A percentile compares a stretch with the other conserved stretches of the same genome.
phyloP scores from a whole-genome alignment of 2,797 vertebrate species.

The Chelon auratus region DNA sequence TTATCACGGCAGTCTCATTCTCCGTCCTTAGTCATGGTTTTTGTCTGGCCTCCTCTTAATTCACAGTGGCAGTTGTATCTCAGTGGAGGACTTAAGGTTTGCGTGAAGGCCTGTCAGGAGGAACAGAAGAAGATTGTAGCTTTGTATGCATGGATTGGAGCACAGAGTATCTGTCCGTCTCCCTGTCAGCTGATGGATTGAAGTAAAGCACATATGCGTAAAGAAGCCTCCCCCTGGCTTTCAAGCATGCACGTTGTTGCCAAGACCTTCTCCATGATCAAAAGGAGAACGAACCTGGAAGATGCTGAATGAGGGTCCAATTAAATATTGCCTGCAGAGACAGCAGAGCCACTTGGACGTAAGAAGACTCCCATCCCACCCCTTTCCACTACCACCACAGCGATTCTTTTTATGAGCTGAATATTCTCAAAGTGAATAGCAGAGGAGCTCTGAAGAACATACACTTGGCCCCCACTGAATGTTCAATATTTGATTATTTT shows the following conservation, averaged over 20 bases:
- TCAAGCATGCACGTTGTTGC: conserved; percentile 74
- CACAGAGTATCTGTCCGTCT: conserved; percentile 52
- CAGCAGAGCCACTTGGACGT: conserved; percentile 70
- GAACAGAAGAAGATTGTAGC: conserved; percentile 38
- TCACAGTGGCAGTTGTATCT: conserved; percentile 57
- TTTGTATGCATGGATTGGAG: conserved; percentile 55
- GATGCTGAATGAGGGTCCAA: conserved; percentile 83
- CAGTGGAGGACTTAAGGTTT: conserved; percentile 39
- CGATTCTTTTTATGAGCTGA: conserved; percentile 70
- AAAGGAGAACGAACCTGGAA: conserved; percentile 82
- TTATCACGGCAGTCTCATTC: conserved; percentile 37
- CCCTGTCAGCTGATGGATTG: conserved; percentile 69
- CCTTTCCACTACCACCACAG: conserved; percentile 46
- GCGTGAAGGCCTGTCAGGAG: conserved; percentile 50
- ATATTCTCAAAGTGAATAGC: conserved; percentile 80
- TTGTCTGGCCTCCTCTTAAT: conserved; percentile 48
- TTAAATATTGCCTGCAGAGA: conserved; percentile 85
- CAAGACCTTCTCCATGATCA: conserved; percentile 81
- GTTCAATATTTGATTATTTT: conserved; percentile 80
- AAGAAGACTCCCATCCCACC: conserved; percentile 36
- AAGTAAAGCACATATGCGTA: conserved; percentile 71
- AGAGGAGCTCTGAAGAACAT: conserved; percentile 66
- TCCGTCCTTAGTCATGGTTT: conserved; percentile 51
- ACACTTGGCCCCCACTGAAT: conserved; percentile 62
- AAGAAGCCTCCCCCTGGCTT: conserved; percentile 75